Base-by-base conservation (phyloP, 2,797 vertebrate genomes). In the Paratrypauchen microcephalus region DNA sequence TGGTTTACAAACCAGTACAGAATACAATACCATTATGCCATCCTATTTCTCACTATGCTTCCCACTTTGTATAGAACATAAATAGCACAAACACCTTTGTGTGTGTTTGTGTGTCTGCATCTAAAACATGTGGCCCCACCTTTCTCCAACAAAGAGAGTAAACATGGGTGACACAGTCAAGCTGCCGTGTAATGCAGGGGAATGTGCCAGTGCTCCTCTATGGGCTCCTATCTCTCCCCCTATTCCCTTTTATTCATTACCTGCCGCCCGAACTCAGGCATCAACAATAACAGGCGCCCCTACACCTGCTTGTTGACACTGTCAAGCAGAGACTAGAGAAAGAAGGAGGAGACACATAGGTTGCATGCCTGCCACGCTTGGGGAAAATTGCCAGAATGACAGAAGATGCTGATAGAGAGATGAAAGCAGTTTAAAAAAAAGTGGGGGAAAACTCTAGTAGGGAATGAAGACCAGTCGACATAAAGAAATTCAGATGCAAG, bases 231-330 rank as follows among this genome's bases (percentile, higher is more conserved):
- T 80, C 87, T 79, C 74, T 74, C 74, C 41, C 41, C 41, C 73
- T 75, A 73, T 80, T 59, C 85, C 75, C 80, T 85, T 92, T 90
- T 89, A 90, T 92, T 92, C 88, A 92, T 92, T 89, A 92, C 84
- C 87, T 80, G 82, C 74, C 85, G 86, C 74, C 82, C 82, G 72
- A 75, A 87, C 86, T 81, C 73, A 82, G 82, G 85, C 83, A 77
- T 87, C 88, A 86, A 89, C 89, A 89, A 90, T 81, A 91, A 88
- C 89, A 90, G 88, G 86, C 86, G 86, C 81, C 86, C 86, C 84
- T 71, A 85, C 70, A 87, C 87, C 88, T 85, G 87, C 88, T 87
- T 83, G 89, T 91, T 91, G 89, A 89, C 86, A 71, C 81, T 89
- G 91, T 92, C 91, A 90, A 84, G 85, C 87, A 83, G 84, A 64